Conservation (phyloP, 2,888 invertebrate species). For the Papilio gigon region DNA sequence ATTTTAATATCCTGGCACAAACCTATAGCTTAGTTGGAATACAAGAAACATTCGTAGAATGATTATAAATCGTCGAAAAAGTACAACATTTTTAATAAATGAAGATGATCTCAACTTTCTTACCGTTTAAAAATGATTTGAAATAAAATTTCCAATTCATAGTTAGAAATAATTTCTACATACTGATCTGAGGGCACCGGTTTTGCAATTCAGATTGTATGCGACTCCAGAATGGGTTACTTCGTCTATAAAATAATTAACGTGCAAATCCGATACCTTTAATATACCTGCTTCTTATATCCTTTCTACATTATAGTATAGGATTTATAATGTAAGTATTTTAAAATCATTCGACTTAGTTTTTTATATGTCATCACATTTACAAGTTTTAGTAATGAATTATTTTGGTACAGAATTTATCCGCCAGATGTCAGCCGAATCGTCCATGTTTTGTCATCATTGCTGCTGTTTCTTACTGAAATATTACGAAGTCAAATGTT, state of each 20-base stretch:
- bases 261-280: constrained; percentile 11
- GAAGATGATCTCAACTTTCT: too few species aligned
- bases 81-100: neutral
- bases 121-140: neutral
- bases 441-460: neutral
- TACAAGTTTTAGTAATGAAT: neutral
- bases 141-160: neutral
- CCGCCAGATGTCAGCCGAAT: neutral
- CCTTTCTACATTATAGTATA: neutral
- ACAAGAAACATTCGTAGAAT: neutral
- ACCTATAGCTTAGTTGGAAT: too few species aligned
- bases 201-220: constrained; percentile 38
- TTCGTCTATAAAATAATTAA: constrained; percentile 27
- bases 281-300: neutral
- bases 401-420: neutral
- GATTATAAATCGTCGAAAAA: neutral
- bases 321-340: neutral
- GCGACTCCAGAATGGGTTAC: constrained; percentile 4
- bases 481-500: neutral
- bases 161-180: neutral
- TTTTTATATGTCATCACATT: neutral
- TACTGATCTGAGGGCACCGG: neutral
- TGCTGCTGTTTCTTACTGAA: neutral
- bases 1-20: too few species aligned
- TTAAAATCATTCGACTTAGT: neutral